phyloP scores from a whole-genome alignment of 1,140 invertebrate genomes.

The Nymphalis io region DNA sequence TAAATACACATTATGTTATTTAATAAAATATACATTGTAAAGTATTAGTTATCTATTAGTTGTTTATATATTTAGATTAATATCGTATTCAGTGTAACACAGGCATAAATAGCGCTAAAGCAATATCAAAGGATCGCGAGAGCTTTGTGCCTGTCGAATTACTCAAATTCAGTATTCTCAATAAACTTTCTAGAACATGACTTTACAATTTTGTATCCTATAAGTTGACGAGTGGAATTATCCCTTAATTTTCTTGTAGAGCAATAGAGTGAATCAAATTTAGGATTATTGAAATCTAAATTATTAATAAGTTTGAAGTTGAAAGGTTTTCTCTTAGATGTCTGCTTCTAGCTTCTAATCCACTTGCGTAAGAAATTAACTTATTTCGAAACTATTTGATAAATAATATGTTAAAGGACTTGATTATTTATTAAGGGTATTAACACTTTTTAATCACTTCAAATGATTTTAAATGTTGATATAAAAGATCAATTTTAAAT shows the following conservation, averaged over 20 bases:
- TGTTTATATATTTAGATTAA: no score
- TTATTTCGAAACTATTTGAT: no score
- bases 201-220: slow-evolving; percentile 34
- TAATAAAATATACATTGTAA: not conserved
- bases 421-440: no score
- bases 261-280: slow-evolving; percentile 1
- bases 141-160: slow-evolving; percentile 51
- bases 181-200: slow-evolving; percentile 44
- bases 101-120: slow-evolving; percentile 28
- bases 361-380: no score
- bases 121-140: slow-evolving; percentile 59
- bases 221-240: slow-evolving; percentile 23
- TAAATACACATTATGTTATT: no score
- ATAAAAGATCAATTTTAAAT: no score
- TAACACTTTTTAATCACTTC: no score
- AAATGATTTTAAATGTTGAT: no score
- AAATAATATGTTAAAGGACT: no score
- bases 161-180: slow-evolving; percentile 47
- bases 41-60: no score
- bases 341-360: not conserved
- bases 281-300: not conserved
- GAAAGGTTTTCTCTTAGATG: not conserved
- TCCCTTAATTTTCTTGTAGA: slow-evolving; percentile 5
- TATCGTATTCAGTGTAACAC: slow-evolving; percentile 12
- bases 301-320: slow-evolving; percentile 2